Evolutionary conservation across 2,888 invertebrate species (phyloP), one percentile per base, ranked within the genome.

Genomic region (Kuschelorhynchus macadamiae): DNA sequence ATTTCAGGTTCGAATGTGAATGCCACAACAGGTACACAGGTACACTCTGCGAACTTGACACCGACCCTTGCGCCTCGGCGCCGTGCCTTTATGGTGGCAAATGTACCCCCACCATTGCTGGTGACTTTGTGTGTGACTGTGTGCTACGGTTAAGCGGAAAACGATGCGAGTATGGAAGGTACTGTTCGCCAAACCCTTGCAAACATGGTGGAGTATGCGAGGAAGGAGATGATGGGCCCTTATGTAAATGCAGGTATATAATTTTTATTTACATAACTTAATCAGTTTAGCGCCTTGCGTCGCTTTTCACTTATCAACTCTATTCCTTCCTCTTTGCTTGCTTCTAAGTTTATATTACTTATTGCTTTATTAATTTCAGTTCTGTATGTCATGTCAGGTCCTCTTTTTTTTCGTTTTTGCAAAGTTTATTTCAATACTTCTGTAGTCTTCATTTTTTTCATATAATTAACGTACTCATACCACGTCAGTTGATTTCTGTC

Each of bases 191-290:
- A 0, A 92, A 92, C 81, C 92, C 92, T 0, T 96, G 96, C 82
- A 88, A 89, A 78, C 93, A 96, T 84, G 92, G 92, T n/a, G 96
- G 95, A 3, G 88, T 90, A 8, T 96, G 96, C 84, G 94, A 95
- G 82, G 96, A 96, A 84, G 95, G 94, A 59, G 92, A 92, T 79
- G 89, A 87, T 72, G 88, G 90, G 0, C 92, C 94, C 1, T 88
- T 94, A 72, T 95, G 95, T 79, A 91, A 92, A 82, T 95, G 95
- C 80, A 64, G 95, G 97, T 67, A 44, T 42, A 52, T 32, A 11
- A 17, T 57, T 30, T 12, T n/a, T n/a, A n/a, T n/a, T n/a, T n/a
- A n/a, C n/a, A n/a, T n/a, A n/a, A n/a, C n/a, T n/a, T n/a, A n/a
- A n/a, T n/a, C n/a, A n/a, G n/a, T n/a, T n/a, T n/a, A n/a, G n/a